Evolutionary conservation across 2,797 vertebrate genomes (phyloP), one percentile per base, ranked within the genome.

Genomic region (Myioborus melanocephalus): DNA sequence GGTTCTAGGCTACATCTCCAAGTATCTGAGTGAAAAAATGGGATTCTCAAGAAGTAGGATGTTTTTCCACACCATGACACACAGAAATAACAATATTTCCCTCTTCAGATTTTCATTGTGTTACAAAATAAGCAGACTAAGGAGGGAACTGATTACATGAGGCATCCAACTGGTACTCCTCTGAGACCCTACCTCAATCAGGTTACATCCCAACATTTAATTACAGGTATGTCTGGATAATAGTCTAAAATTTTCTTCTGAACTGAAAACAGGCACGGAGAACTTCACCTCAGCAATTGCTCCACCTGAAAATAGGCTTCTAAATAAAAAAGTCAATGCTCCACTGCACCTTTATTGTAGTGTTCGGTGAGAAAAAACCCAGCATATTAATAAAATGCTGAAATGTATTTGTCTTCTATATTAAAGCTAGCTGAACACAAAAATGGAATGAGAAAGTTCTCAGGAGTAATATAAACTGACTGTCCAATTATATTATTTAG

Each of bases 91-190:
- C 20, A 69, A 21, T 26, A 53, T 18, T n/a, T 2, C 14, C 3
- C 3, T 21, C 35, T 46, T 60, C 20, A 53, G 16, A 39, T 39
- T 60, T 60, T 41, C 24, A 69, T 0, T 30, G 8, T n/a, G 18
- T 69, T 60, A 76, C 2, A 8, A 60, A 60, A 26, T 39, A 28
- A 68, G 10, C 5, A 39, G n/a, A 53, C 10, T 11, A 69, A 68
- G 24, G 53, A 60, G 16, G 16, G 9, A 21, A 39, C n/a, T 46
- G 24, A 39, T 24, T 52, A 59, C 10, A 41, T 9, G 14, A 75
- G 10, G 23, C 24, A 76, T 11, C 19, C 35, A 66, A 18, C 14
- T 0, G 0, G 20, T 26, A 52, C 23, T 77, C 10, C 26, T 19
- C 5, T 57, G 35, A 77, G 21, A 90, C 14, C 4, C 23, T 13